Evolutionary conservation across 2,113 vertebrate species (phyloP), one percentile per base, ranked within the genome.

Genomic region (Mohoua ochrocephala): DNA sequence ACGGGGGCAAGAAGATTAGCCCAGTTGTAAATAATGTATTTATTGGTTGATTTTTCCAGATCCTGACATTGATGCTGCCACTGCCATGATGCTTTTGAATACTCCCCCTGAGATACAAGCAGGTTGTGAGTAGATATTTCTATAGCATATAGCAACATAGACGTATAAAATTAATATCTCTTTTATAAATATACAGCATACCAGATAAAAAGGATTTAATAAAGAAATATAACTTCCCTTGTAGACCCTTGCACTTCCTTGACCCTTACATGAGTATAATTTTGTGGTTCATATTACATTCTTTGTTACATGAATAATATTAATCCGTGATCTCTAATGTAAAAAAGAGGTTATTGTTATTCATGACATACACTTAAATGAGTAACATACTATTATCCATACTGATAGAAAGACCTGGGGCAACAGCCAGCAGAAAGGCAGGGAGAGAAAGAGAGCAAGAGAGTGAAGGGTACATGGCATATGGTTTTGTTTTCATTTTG

Each of bases 51-150:
- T 97, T 98, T 98, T 98, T 98, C 98, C 98, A 98, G 98, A 98
- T 98, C 98, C 98, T 97, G 98, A 98, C 98, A 98, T 98, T 98
- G 98, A 98, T 96, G 98, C 98, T 96, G 98, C 98, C 97, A 98
- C 98, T 98, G 98, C 98, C 98, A 98, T 98, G 98, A 98, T 98
- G 98, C 98, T 98, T 98, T 98, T 98, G 98, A 98, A 98, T 98
- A 97, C 98, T 98, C 97, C 98, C 98, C 97, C 98, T 98, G 98
- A 98, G 97, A 98, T 98, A 98, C 98, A 98, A 97, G 98, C 98
- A 98, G 98, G 98, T 98, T 98, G 98, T 98, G 98, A 99, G 98
- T 98, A 98, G 97, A 98, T 98, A 97, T 93, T 97, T 98, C 98
- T 98, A 95, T 98, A 98, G 98, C 97, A 96, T 98, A 98, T 97